These are phyloP conservation scores for Pterobdella sp. DNA, from an alignment of 2,888 invertebrate species.

Conservation along the genomic window DNA sequence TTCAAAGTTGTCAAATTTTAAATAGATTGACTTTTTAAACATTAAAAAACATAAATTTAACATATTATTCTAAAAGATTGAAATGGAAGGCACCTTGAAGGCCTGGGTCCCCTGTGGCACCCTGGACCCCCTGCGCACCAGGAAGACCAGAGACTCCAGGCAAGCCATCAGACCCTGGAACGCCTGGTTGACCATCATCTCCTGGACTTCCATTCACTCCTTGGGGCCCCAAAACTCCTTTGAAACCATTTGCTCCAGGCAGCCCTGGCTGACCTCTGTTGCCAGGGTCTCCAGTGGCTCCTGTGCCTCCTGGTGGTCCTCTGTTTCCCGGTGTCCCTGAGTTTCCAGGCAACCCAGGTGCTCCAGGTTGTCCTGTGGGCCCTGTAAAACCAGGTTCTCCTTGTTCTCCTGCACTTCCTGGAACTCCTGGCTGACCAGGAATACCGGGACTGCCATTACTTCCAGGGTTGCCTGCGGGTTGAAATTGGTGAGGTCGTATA, in stretches of 20 bases:
- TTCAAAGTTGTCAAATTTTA: too few relatives aligned
- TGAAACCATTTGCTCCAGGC: slow-evolving; percentile 30
- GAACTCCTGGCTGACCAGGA: background rate
- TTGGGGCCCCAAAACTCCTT: slow-evolving; percentile 25
- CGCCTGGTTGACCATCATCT: slow-evolving; percentile 28
- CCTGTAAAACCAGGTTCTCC: slow-evolving; percentile 8
- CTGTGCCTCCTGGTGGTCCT: slow-evolving; percentile 28
- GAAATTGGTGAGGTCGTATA: background rate
- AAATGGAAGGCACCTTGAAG: background rate
- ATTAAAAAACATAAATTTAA: background rate
- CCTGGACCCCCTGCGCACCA: slow-evolving; percentile 31
- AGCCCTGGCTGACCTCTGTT: slow-evolving; percentile 29
- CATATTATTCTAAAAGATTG: background rate
- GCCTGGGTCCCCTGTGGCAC: too few relatives aligned
- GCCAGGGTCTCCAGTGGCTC: slow-evolving; percentile 34
- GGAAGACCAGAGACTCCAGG: slow-evolving; percentile 28
- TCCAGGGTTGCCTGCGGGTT: slow-evolving; percentile 14
- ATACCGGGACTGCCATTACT: background rate
- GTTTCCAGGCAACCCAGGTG: background rate
- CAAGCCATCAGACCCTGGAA: slow-evolving; percentile 24
- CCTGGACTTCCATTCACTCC: slow-evolving; percentile 28
- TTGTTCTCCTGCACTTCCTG: background rate
- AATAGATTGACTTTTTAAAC: too few relatives aligned
- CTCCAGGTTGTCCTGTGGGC: background rate
- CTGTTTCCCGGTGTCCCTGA: background rate